Evolutionary conservation across 2,113 vertebrate species (phyloP).

Genomic region (Pyxicephalus adspersus): DNA sequence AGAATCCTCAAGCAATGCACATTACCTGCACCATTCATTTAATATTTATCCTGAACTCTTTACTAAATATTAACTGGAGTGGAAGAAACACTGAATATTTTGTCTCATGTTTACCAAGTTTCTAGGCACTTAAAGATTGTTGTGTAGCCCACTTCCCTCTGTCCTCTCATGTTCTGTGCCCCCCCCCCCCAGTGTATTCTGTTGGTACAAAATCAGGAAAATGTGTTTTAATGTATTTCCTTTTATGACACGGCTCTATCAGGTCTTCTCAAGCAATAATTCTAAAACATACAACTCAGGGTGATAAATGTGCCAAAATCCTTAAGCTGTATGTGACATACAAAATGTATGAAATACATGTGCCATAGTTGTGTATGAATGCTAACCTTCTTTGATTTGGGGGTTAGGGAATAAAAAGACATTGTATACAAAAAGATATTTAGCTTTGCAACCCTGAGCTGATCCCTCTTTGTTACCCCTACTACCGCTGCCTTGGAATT

Average conservation of each 20-base stretch:
- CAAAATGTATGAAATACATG: too few relatives aligned
- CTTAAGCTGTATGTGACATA: too few relatives aligned
- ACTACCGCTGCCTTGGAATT: too few relatives aligned
- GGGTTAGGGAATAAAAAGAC: too few relatives aligned
- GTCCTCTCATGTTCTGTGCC: too few relatives aligned
- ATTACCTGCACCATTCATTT: too few relatives aligned
- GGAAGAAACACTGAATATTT: background rate
- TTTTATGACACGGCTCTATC: background rate
- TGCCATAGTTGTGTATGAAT: too few relatives aligned
- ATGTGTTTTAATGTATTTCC: background rate
- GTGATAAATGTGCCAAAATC: background rate
- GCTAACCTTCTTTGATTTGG: too few relatives aligned
- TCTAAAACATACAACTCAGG: background rate
- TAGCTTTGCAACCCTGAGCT: too few relatives aligned
- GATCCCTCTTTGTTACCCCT: too few relatives aligned
- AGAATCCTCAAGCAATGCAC: too few relatives aligned
- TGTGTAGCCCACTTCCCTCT: background rate
- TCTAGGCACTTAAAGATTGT: conserved; percentile 1
- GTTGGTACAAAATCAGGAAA: background rate
- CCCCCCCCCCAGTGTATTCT: background rate
- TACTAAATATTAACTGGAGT: background rate
- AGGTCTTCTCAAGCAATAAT: conserved; percentile 10
- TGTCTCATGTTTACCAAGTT: conserved; percentile 11
- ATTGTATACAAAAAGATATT: too few relatives aligned
- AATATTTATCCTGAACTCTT: background rate